Base-by-base conservation (phyloP, 2,888 invertebrate genomes). In the Galerucella pusilla region DNA sequence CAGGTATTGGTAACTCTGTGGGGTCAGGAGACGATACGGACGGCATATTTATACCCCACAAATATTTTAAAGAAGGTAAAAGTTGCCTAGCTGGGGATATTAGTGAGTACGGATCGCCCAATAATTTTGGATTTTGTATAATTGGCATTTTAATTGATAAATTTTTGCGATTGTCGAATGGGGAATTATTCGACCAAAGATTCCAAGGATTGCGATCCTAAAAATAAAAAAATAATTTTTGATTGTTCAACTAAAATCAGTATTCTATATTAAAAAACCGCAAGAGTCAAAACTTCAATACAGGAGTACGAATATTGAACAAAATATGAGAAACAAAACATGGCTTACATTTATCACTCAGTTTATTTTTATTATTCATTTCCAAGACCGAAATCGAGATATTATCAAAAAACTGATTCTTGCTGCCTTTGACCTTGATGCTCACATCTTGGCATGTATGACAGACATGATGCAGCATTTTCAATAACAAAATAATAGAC, bases 1-100 rank as follows among this genome's bases (percentile, higher is more conserved):
- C 86, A 2, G 88, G 88, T 79, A 87, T 81, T 5, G 88, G 88
- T 69, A 88, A 78, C 75, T 87, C 87, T 6, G 83, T 82, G 0
- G 88, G 87, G 74, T 87, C 85, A 4, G 88, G 88, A 10, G 87
- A 83, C n/a, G 81, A 80, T 69, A 80, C 75, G 45, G 80, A 74
- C 35, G 81, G 74, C 42, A 80, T 73, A 11, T 78, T 65, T 28
- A 20, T 64, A 52, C 57, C 78, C 81, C 84, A 82, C 1, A 85
- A 82, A 73, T 83, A 82, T 49, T 81, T 75, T 73, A 81, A 80
- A 9, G 80, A 73, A 1, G 84, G 81, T 61, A 86, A 75, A 35
- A 87, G 78, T 73, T 81, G 80, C 46, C 82, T 82, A 20, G 85
- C 85, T 3, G 88, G 88, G n/a, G 88, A 87, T 69, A 86, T 84